Evolutionary conservation across 92 coral and sea anemone species (phyloP).

Genomic region (Epizoanthus scotinus): DNA sequence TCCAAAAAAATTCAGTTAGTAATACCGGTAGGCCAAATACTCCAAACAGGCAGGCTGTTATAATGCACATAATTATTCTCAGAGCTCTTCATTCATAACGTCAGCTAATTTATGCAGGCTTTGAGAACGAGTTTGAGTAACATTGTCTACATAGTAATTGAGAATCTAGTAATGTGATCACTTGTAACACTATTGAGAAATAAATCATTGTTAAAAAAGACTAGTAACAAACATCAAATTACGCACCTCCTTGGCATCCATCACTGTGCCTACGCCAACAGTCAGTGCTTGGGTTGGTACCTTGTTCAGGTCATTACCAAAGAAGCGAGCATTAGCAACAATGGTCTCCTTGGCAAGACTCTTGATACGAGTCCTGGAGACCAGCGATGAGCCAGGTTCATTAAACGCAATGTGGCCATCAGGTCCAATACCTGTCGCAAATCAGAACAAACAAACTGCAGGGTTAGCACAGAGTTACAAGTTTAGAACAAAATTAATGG

Average conservation of each 20-base stretch:
- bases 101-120: no score
- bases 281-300: slow-evolving; percentile 97
- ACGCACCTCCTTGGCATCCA: slow-evolving; percentile 97
- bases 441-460: neutral
- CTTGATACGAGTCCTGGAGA: slow-evolving; percentile 95
- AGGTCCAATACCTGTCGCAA: slow-evolving; percentile 84
- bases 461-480: no score
- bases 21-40: no score
- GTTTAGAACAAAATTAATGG: no score
- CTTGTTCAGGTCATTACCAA: slow-evolving; percentile 82
- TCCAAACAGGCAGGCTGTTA: no score
- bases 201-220: no score
- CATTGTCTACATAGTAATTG: no score
- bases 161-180: no score
- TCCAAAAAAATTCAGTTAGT: no score
- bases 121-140: neutral
- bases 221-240: neutral
- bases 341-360: slow-evolving; percentile 96
- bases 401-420: slow-evolving; percentile 99
- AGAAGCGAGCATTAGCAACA: slow-evolving; percentile 99
- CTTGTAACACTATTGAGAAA: no score
- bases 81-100: no score
- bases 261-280: slow-evolving; percentile 95
- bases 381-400: slow-evolving; percentile 97
- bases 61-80: no score